Conservation (phyloP, 2,797 vertebrate genomes). For the Halcyon badia region DNA sequence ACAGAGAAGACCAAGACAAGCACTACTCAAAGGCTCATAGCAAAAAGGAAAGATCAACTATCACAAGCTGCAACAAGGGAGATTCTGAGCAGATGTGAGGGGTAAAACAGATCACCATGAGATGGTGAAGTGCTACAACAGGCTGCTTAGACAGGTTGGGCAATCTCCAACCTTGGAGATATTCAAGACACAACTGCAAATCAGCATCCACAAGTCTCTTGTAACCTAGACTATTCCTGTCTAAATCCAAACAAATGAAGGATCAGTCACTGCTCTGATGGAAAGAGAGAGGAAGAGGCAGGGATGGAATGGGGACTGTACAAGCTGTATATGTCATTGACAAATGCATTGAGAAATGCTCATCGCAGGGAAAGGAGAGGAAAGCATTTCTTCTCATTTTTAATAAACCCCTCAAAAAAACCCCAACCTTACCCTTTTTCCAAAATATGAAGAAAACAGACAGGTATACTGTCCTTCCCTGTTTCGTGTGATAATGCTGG, state of each 20-base stretch:
- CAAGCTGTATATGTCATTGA: background rate
- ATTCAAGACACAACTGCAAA: background rate
- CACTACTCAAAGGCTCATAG: background rate
- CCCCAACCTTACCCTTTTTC: background rate
- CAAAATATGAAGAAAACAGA: background rate
- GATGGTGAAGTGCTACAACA: background rate
- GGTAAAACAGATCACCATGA: background rate
- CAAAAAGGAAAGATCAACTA: background rate
- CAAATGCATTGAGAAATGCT: background rate
- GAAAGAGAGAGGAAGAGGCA: background rate
- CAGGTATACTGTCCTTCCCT: background rate
- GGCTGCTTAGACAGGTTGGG: background rate
- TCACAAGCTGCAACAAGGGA: background rate
- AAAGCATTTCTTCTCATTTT: background rate
- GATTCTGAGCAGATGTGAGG: background rate
- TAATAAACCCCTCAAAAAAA: background rate
- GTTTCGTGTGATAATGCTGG: background rate
- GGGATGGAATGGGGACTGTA: background rate
- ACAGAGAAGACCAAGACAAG: background rate
- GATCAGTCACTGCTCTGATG: background rate
- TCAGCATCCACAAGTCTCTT: background rate
- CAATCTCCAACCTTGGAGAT: background rate
- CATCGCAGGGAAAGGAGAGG: background rate
- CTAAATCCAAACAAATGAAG: background rate
- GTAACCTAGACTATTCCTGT: background rate